Evolutionary conservation across 2,797 vertebrate genomes (phyloP).

Genomic region (Hipposideros larvatus): DNA sequence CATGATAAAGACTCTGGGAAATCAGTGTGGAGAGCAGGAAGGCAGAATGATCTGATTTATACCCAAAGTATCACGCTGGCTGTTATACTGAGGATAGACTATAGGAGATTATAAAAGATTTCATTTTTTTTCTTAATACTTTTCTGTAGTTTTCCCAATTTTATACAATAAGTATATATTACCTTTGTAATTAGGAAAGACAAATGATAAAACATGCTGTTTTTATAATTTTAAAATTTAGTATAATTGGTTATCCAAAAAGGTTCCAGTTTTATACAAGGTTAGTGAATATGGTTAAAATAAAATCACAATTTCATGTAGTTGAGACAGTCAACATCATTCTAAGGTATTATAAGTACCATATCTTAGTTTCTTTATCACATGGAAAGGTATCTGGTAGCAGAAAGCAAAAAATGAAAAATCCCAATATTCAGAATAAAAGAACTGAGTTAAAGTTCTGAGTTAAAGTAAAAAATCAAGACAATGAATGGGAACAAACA

Average conservation of each 20-base stretch:
- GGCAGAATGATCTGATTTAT: neutral
- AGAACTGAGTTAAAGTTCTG: neutral
- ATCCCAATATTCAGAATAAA: neutral
- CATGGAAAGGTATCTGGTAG: neutral
- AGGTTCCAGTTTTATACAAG: neutral
- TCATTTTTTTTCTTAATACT: constrained; percentile 23
- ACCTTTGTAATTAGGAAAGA: neutral
- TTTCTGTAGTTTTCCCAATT: neutral
- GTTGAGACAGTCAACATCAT: neutral
- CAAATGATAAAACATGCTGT: neutral
- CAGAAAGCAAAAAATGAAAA: constrained; percentile 17
- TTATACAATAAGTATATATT: neutral
- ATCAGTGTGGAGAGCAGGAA: neutral
- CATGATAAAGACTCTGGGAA: neutral
- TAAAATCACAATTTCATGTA: constrained; percentile 26
- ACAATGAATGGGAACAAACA: neutral
- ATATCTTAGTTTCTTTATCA: constrained; percentile 23
- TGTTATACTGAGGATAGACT: neutral
- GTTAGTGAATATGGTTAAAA: neutral
- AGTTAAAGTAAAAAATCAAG: constrained; percentile 48
- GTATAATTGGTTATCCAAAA: neutral
- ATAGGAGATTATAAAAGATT: neutral
- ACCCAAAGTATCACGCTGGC: neutral
- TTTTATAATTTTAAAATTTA: constrained; percentile 25
- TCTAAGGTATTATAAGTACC: neutral